These are phyloP conservation scores for Drusus annulatus DNA, from an alignment of 1,140 invertebrate genomes.

Conservation along the genomic window DNA sequence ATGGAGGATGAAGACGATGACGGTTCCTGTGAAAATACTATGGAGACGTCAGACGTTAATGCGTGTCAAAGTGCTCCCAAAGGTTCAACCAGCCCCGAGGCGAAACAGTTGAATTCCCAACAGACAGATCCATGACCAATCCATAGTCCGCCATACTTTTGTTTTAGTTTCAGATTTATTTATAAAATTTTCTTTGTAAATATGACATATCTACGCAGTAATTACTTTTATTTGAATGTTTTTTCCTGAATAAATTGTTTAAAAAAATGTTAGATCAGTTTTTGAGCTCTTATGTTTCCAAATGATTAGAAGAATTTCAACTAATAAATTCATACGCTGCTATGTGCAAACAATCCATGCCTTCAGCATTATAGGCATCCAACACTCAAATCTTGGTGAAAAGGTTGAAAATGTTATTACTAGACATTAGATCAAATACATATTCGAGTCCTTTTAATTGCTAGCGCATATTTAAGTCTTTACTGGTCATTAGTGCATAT, in stretches of 20 bases:
- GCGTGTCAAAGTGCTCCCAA: constrained; percentile 25
- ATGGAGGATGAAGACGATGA: constrained; percentile 91
- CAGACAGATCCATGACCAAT: constrained; percentile 45
- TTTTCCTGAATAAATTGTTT: constrained; percentile 38
- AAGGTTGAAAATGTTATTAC: no score
- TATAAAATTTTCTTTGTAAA: constrained; percentile 47
- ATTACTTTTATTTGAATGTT: constrained; percentile 12
- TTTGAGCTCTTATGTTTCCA: no score
- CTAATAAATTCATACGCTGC: no score
- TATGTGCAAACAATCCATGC: no score
- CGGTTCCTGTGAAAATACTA: constrained; percentile 63
- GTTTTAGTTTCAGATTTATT: constrained; percentile 48
- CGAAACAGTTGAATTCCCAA: constrained; percentile 22
- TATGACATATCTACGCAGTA: constrained; percentile 18
- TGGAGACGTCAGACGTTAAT: constrained; percentile 33
- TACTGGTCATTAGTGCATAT: no score
- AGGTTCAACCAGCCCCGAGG: not conserved
- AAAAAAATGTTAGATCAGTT: constrained; percentile 7
- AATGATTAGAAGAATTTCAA: no score
- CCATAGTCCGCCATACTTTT: constrained; percentile 41
- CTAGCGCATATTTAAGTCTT: no score
- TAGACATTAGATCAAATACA: no score
- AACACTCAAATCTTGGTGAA: no score
- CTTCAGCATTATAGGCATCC: no score
- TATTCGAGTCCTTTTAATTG: no score